Base-by-base conservation (phyloP, 2,888 invertebrate genomes). In the Melieria crassipennis region DNA sequence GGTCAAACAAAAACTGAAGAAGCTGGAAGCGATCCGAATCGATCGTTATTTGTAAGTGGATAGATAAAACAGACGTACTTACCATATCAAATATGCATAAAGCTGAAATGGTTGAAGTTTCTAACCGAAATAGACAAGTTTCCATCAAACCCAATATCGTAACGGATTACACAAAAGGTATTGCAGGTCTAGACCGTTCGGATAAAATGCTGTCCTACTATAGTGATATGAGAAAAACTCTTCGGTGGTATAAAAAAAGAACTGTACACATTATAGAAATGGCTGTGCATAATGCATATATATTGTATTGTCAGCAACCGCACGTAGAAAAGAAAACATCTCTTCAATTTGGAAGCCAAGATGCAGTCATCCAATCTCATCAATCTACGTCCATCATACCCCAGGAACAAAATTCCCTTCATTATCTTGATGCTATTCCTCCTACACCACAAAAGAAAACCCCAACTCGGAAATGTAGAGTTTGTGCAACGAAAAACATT, bases 241-340 rank as follows among this genome's bases (percentile, higher is more conserved):
- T 57, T 57, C 57, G 30, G 57, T 57, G 57, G 57, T 57, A 57
- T 30, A 42, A 16, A 57, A 57, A 57, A 57, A 57, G 42, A 57
- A 30, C 42, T 57, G 57, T 57, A 57, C 57, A 57, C 9, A 57
- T 57, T 43, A 57, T 42, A 57, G 57, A 57, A 56, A 56, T 56
- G 56, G 56, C 56, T 56, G 56, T 56, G 56, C 56, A 56, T 56
- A 56, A 56, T 56, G 57, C 57, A 57, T 16, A 65, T 56, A 65
- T 65, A 65, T 65, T 65, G 65, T 65, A 56, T 65, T 65, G n/a
- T 55, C 56, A 65, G 65, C 65, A 56, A 55, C 65, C 65, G n/a
- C 55, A 65, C 5, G 13, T 55, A 65, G 45, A 56, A 65, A 65
- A 56, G 2, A 65, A 55, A 55, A 56, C 65, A 65, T 56, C 65